phyloP scores from a whole-genome alignment of 1,140 invertebrate genomes.

The Harpegnathos saltator region DNA sequence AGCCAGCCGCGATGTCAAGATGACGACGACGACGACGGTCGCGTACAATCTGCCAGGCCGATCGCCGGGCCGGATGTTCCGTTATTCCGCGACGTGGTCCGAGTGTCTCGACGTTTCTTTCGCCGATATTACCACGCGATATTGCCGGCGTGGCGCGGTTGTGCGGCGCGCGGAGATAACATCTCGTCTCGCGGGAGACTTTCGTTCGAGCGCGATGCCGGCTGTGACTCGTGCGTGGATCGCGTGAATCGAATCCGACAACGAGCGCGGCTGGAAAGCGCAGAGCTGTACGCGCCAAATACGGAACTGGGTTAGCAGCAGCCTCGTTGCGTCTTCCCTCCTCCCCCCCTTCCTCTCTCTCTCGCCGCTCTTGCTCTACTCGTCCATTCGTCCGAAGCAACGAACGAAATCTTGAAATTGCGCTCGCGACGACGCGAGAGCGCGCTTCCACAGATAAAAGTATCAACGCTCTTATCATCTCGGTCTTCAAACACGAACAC shows the following conservation, averaged over 20 bases:
- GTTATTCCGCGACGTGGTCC: slow-evolving; percentile 19
- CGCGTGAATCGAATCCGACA: slow-evolving; percentile 20
- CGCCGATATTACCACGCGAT: slow-evolving; percentile 45
- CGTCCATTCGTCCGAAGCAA: too few species aligned
- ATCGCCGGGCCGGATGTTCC: slow-evolving; percentile 40
- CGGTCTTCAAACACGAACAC: too few species aligned
- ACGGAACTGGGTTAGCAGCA: slow-evolving; percentile 73
- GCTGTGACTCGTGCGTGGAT: slow-evolving; percentile 11
- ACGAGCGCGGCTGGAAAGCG: neutral
- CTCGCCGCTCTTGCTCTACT: slow-evolving; percentile 40
- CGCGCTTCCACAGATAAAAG: too few species aligned
- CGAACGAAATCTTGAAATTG: too few species aligned
- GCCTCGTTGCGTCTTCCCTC: slow-evolving; percentile 29
- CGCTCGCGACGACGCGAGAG: too few species aligned
- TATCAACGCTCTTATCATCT: too few species aligned
- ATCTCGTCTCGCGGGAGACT: slow-evolving; percentile 38
- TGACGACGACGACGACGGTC: neutral
- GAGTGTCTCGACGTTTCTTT: slow-evolving; percentile 36
- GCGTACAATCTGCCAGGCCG: slow-evolving; percentile 17
- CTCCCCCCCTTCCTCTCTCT: neutral
- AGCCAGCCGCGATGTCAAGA: slow-evolving; percentile 39
- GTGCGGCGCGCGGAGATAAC: slow-evolving; percentile 11
- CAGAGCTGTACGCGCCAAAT: slow-evolving; percentile 59
- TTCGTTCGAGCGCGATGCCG: slow-evolving; percentile 31
- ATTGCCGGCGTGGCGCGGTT: neutral